Percentiles rank a stretch among this genome's conserved stretches.
Evolutionary conservation across 2,888 invertebrate species (phyloP).

Genomic region (Eilema sororculum): DNA sequence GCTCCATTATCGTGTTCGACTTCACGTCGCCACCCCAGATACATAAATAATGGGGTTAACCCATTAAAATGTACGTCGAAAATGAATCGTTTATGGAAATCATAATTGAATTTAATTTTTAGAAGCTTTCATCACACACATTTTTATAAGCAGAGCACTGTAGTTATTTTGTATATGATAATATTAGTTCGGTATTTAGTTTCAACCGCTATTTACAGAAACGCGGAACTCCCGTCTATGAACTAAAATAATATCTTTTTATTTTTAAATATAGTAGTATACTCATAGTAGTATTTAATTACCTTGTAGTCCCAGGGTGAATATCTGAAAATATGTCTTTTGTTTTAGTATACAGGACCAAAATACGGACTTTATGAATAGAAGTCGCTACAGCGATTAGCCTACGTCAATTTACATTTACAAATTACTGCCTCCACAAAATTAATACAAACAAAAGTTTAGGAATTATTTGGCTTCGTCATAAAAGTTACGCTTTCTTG

Average conservation of each 20-base stretch:
- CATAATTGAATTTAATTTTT: neutral
- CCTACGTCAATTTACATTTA: slow-evolving; percentile 15
- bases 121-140: too few species aligned
- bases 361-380: neutral
- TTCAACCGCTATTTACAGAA: too few species aligned
- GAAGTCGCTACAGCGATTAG: neutral
- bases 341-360: neutral
- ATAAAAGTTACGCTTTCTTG: slow-evolving; percentile 36
- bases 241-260: too few species aligned
- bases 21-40: slow-evolving; percentile 38
- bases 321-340: neutral
- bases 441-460: slow-evolving; percentile 23
- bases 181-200: too few species aligned
- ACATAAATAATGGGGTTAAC: slow-evolving; percentile 22
- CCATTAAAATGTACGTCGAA: neutral
- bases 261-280: too few species aligned
- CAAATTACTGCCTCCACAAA: slow-evolving; percentile 13
- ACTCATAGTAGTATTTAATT: too few species aligned
- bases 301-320: too few species aligned
- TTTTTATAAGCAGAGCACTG: too few species aligned
- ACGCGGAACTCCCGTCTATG: too few species aligned
- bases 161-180: too few species aligned
- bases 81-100: neutral
- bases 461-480: slow-evolving; percentile 27
- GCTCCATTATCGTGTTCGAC: slow-evolving; percentile 45